Evolutionary conservation across 2,113 vertebrate species (phyloP).

Genomic region (Percopsis transmontana): DNA sequence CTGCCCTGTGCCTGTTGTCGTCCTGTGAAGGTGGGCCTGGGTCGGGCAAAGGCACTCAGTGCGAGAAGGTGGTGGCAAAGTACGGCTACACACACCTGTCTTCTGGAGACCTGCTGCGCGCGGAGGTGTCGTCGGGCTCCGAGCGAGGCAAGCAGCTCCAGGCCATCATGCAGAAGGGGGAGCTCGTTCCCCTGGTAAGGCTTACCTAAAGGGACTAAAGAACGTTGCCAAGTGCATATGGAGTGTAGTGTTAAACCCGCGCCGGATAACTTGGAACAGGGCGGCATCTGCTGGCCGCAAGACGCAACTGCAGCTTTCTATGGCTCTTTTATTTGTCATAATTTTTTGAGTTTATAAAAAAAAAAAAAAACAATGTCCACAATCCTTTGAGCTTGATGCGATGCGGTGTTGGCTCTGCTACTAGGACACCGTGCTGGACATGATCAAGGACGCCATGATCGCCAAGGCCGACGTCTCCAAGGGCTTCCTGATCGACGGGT

Average conservation of each 20-base stretch:
- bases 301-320: too few species aligned
- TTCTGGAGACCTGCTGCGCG: conserved; percentile 93
- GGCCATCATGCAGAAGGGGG: conserved; percentile 97
- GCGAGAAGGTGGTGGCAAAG: conserved; percentile 92
- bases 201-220: too few species aligned
- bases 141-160: conserved; percentile 91
- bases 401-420: conserved; percentile 3
- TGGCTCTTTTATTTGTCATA: too few species aligned
- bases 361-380: too few species aligned
- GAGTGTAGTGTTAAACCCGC: not conserved
- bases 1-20: too few species aligned
- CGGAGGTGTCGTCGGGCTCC: conserved; percentile 89
- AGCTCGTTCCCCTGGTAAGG: conserved; percentile 94
- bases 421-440: conserved; percentile 95
- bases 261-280: too few species aligned
- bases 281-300: too few species aligned
- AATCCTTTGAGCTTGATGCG: too few species aligned
- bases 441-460: conserved; percentile 96
- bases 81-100: conserved; percentile 98
- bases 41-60: conserved; percentile 97
- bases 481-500: conserved; percentile 95
- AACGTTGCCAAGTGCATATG: too few species aligned
- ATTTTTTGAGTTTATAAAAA: too few species aligned
- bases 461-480: conserved; percentile 90
- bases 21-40: conserved; percentile 88